Evolutionary conservation across 2,797 vertebrate genomes (phyloP).

Genomic region (Rhincodon typus): DNA sequence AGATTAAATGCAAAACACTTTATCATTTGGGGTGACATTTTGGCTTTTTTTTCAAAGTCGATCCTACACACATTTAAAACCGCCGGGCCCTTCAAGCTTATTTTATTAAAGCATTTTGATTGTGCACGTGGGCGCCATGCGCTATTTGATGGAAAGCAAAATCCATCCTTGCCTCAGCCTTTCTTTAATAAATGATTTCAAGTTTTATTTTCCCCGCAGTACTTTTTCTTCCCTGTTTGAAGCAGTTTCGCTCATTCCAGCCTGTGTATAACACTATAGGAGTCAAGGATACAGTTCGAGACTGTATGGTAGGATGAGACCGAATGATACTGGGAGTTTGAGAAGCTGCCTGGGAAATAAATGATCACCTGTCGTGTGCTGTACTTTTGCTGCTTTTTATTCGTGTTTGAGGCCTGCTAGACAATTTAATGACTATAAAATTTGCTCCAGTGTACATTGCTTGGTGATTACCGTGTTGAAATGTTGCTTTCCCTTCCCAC

Average conservation of each 20-base stretch:
- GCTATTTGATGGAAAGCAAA: background rate
- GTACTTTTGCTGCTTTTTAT: background rate
- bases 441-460: background rate
- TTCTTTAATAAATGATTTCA: background rate
- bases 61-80: background rate
- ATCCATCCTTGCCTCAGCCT: background rate
- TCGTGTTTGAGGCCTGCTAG: background rate
- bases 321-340: background rate
- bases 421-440: background rate
- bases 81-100: too few relatives aligned
- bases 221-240: too few relatives aligned
- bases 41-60: background rate
- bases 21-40: background rate
- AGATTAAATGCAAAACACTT: background rate
- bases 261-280: background rate
- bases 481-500: background rate
- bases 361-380: background rate
- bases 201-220: background rate
- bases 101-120: background rate
- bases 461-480: background rate
- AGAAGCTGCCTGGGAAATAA: background rate
- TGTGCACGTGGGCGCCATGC: background rate
- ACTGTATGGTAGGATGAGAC: too few relatives aligned
- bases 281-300: background rate
- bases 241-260: background rate